phyloP scores from a whole-genome alignment of 2,888 invertebrate genomes.

The Clivina fossor region DNA sequence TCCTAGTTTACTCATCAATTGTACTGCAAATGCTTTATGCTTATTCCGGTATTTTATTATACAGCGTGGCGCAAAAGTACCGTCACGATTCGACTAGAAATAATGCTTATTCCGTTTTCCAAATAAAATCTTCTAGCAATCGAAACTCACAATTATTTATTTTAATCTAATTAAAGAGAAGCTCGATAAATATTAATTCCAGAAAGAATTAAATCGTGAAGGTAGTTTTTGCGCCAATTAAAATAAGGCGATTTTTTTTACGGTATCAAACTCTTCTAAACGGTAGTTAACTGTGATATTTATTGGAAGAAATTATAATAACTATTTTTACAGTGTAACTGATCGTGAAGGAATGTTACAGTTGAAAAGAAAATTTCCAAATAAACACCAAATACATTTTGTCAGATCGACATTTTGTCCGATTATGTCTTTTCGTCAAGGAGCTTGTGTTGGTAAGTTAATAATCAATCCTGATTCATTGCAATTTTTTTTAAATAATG shows the following conservation, averaged over 20 bases:
- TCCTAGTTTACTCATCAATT: slow-evolving; percentile 77
- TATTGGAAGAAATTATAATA: slow-evolving; percentile 15
- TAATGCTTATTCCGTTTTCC: too few relatives aligned
- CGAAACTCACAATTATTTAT: too few relatives aligned
- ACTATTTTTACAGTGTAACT: slow-evolving; percentile 62
- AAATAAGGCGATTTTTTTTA: neutral
- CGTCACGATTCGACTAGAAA: neutral
- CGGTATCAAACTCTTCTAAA: too few relatives aligned
- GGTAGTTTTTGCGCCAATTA: neutral
- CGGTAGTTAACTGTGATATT: neutral
- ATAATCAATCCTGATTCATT: neutral
- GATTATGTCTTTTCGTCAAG: slow-evolving; percentile 79
- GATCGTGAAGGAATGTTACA: slow-evolving; percentile 68
- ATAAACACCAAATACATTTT: slow-evolving; percentile 61
- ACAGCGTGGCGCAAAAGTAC: too few relatives aligned
- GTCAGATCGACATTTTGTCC: slow-evolving; percentile 83
- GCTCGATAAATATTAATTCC: too few relatives aligned
- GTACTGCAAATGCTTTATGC: slow-evolving; percentile 72
- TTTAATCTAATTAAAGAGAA: too few relatives aligned
- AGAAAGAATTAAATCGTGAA: too few relatives aligned
- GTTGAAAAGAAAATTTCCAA: slow-evolving; percentile 66
- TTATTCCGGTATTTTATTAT: slow-evolving; percentile 56
- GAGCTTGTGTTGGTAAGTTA: slow-evolving; percentile 69
- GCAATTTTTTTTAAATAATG: neutral
- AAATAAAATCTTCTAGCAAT: too few relatives aligned